Base-by-base conservation (phyloP, 2,113 vertebrate species). In the Takifugu bimaculatus region DNA sequence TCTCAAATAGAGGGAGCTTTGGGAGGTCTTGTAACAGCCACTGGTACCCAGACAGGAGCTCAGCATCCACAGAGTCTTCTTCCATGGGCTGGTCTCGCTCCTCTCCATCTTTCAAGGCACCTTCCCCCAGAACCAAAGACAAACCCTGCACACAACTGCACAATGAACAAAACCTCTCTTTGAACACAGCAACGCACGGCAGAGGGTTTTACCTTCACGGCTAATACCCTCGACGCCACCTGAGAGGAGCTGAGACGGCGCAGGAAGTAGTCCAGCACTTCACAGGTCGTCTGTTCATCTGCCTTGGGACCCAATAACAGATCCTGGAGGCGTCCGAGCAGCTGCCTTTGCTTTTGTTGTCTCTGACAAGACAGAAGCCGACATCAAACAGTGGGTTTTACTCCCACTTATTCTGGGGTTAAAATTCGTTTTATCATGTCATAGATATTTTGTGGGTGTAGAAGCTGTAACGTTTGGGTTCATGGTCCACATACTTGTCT, bases 201-300 rank as follows among this genome's bases (percentile, higher is more conserved):
- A 2, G 20, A 0, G 1, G 4, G 15, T 39, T 47, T 26, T n/a
- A 98, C 97, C 95, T 99, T 98, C 93, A 95, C 98, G 58, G 97
- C 97, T 70, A 99, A 87, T 13, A 96, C 94, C 13, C 97, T 80
- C 0, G 97, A 98, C 15, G 97, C 96, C 79, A 96, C 94, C 83
- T 99, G 96, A 10, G 96, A 93, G 20, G 97, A 98, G 68, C 96
- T 94, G 20, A 99, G 92, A 13, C 97, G 93, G 2, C 97, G 91
- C 26, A 99, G 90, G 78, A 99, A 99, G 86, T 99, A 99, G 86
- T 99, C 97, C 9, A 99, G 87, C 74, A 99, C 97, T 83, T 99
- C 97, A 0, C 95, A 97, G 0, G 97, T 97, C 47, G 97, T 99
- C 87, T 96, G 97, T 63, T 98, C 96, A 0, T 98, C 97, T 0